Evolutionary conservation across 23 tunicate genomes (phyloP).

Genomic region (Styela plicata): DNA sequence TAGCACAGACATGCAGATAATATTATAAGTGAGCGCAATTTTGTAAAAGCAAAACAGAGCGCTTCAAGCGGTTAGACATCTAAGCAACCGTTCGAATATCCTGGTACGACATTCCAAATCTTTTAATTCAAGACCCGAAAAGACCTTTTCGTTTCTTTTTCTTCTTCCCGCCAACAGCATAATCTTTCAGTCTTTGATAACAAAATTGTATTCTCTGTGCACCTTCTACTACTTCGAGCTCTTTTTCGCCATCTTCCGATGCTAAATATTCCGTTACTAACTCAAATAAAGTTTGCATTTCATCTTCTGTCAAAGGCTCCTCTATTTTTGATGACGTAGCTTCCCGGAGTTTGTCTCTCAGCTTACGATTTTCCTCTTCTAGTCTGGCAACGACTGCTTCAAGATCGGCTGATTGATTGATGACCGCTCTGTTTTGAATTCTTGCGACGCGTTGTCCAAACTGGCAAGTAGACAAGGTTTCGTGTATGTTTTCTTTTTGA

Average conservation of each 20-base stretch:
- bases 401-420: constrained; percentile 66
- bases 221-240: constrained; percentile 36
- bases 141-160: constrained; percentile 12
- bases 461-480: constrained; percentile 84
- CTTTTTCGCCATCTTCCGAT: constrained; percentile 30
- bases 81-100: too few species aligned
- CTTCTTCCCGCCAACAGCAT: constrained; percentile 3
- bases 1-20: too few species aligned
- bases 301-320: constrained; percentile 24
- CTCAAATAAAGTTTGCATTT: constrained; percentile 17
- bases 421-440: constrained; percentile 58
- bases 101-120: too few species aligned
- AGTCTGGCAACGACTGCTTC: constrained; percentile 61
- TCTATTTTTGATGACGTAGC: constrained; percentile 24
- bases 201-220: constrained; percentile 39
- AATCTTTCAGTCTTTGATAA: constrained; percentile 30
- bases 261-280: constrained; percentile 29
- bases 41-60: too few species aligned
- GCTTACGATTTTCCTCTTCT: constrained; percentile 34
- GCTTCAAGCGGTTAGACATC: too few species aligned
- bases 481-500: constrained; percentile 67
- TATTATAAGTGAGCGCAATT: too few species aligned
- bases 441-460: constrained; percentile 89
- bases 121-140: too few species aligned
- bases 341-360: constrained; percentile 32